phyloP scores from a whole-genome alignment of 2,888 invertebrate species.

The Argyresthia albistria region DNA sequence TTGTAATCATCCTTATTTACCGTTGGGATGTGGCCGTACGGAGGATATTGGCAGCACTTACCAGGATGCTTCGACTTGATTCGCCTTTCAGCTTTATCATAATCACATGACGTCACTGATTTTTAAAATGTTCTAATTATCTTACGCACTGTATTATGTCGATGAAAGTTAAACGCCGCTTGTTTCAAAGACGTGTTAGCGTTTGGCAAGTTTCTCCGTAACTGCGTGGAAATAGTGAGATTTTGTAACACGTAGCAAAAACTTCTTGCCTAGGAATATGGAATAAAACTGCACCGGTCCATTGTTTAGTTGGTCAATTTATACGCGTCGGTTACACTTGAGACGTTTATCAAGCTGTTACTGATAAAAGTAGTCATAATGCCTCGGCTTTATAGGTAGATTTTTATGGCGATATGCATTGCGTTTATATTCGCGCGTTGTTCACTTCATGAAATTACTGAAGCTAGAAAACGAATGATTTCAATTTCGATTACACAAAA shows the following conservation, averaged over 20 bases:
- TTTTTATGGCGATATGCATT: constrained; percentile 57
- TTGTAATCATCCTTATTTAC: constrained; percentile 24
- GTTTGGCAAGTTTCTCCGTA: constrained; percentile 61
- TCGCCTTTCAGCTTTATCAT: not conserved
- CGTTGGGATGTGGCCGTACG: not conserved
- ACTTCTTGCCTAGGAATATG: constrained; percentile 61
- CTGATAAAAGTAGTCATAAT: constrained; percentile 67
- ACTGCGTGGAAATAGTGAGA: constrained; percentile 61
- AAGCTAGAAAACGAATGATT: too few relatives aligned
- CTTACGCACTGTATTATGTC: too few relatives aligned
- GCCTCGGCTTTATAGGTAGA: constrained; percentile 53
- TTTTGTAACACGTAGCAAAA: constrained; percentile 56
- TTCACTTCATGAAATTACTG: constrained; percentile 15
- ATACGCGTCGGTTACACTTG: constrained; percentile 71
- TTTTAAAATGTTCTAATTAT: constrained; percentile 33
- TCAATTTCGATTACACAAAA: too few relatives aligned
- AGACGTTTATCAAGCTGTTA: constrained; percentile 69
- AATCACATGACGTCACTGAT: constrained; percentile 14
- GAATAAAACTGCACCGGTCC: constrained; percentile 60
- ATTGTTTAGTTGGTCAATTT: constrained; percentile 73
- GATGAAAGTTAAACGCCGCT: too few relatives aligned
- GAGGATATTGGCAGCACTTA: not conserved
- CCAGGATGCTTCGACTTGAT: not conserved
- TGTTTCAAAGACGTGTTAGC: constrained; percentile 52
- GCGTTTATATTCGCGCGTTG: constrained; percentile 39